These are phyloP conservation scores for Tiliqua scincoides DNA, from an alignment of 2,113 vertebrate genomes.

Conservation along the genomic window DNA sequence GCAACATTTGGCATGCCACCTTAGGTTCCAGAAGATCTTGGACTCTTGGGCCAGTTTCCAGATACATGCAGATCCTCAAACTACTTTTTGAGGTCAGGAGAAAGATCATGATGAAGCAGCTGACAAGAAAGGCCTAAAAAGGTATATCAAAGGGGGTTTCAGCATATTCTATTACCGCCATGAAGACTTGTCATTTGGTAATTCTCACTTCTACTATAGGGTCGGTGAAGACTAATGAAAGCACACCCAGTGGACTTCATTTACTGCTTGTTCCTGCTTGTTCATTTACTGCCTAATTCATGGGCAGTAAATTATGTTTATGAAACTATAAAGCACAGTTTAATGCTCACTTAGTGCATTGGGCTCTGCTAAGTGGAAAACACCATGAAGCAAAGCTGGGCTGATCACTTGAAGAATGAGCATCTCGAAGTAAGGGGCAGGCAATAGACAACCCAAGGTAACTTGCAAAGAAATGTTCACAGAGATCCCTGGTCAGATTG, in stretches of 20 bases:
- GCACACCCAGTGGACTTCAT: conserved; percentile 13
- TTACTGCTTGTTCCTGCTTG: conserved; percentile 34
- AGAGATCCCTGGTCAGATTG: background rate
- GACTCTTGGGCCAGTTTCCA: too few species aligned
- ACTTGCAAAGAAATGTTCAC: background rate
- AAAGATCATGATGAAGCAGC: background rate
- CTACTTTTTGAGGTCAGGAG: background rate
- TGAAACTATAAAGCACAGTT: conserved; percentile 34
- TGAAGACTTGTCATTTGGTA: conserved; percentile 10
- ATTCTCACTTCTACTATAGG: conserved; percentile 19
- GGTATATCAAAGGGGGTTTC: background rate
- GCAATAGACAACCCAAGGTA: background rate
- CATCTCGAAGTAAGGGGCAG: background rate
- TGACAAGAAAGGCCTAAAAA: background rate
- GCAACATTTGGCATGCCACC: too few species aligned
- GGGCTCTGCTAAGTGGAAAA: conserved; percentile 27
- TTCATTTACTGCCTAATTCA: background rate
- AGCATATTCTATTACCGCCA: background rate
- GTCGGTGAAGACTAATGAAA: conserved; percentile 24
- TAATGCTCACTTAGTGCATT: conserved; percentile 23
- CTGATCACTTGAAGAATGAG: background rate
- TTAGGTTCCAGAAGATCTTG: too few species aligned
- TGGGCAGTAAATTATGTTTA: conserved; percentile 47
- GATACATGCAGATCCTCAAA: background rate
- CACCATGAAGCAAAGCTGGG: conserved; percentile 15